These are phyloP conservation scores for Brachirus orientalis DNA, from an alignment of 2,113 vertebrate genomes.

Conservation along the genomic window DNA sequence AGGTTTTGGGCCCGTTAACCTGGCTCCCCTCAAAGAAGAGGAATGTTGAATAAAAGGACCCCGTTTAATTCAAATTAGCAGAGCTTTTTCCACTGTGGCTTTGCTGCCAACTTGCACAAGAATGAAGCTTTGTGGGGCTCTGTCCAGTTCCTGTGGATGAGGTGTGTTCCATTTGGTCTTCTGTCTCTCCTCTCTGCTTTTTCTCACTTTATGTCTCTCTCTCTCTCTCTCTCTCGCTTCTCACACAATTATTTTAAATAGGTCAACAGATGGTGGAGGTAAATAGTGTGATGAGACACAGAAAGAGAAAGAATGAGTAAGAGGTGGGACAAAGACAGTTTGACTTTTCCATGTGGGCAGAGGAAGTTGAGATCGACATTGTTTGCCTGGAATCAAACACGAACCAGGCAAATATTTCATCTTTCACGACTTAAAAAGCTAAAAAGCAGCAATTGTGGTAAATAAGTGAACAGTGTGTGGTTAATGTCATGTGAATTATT, in stretches of 20 bases:
- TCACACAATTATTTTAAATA: conserved; percentile 55
- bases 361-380: conserved; percentile 14
- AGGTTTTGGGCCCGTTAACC: conserved; percentile 29
- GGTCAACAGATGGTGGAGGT: conserved; percentile 66
- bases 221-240: conserved; percentile 1
- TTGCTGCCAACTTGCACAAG: conserved; percentile 53
- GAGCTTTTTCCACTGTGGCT: conserved; percentile 54
- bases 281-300: conserved; percentile 39
- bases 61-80: conserved; percentile 66
- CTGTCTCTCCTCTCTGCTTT: conserved; percentile 12
- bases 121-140: conserved; percentile 62
- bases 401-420: not conserved
- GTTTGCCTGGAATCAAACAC: not conserved
- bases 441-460: not conserved
- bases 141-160: conserved; percentile 53
- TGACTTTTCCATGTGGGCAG: conserved; percentile 29
- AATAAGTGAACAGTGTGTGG: not conserved
- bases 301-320: not conserved
- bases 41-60: conserved; percentile 62
- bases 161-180: conserved; percentile 43
- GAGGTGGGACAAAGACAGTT: conserved; percentile 19
- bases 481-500: not conserved
- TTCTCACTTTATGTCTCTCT: not conserved
- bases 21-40: conserved; percentile 44
- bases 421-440: not conserved